Base-by-base conservation (phyloP, 2,797 vertebrate genomes). In the Sebastes baramenuke region DNA sequence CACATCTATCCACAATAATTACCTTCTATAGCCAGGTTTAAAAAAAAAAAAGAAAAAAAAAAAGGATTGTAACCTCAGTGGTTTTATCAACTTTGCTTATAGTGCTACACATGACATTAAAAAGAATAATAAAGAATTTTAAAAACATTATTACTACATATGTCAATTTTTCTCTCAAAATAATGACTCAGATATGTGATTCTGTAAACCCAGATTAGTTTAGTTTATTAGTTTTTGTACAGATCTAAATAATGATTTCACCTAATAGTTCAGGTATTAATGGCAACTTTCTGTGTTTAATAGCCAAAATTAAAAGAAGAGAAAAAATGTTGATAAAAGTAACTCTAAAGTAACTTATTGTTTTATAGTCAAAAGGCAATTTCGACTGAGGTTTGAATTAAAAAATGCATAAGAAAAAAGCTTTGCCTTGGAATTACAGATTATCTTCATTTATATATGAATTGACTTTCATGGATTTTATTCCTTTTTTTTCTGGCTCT, bases 391-490 rank as follows among this genome's bases (percentile, higher is more conserved):
- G 70, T 67, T 38, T 38, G 36, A 38, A 38, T 38, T 38, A 5
- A 38, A 38, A 13, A 34, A 46, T 24, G 34, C 75, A 62, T 49
- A 54, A 9, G 42, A 32, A 74, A 67, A 81, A 49, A 38, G 11
- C 18, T 71, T 85, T 59, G 25, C 66, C 49, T 67, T 79, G 32
- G 80, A 73, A 86, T 82, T 58, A 71, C 34, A 81, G 42, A 80
- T 85, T 61, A 60, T 88, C 64, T 75, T 36, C 52, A 75, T 88
- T 79, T 88, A 75, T 74, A 59, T 90, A 83, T 80, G 55, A 88
- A 87, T 49, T 67, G 58, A 18, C 58, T 79, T 79, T 71, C 59
- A 34, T 72, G 74, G 60, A 75, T 84, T 84, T 89, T 46, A 73
- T 70, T 77, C 66, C 22, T 25, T 72, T 60, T 55, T 68, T 36